phyloP scores from a whole-genome alignment of 2,797 vertebrate species.

The Eupleurogrammus muticus region DNA sequence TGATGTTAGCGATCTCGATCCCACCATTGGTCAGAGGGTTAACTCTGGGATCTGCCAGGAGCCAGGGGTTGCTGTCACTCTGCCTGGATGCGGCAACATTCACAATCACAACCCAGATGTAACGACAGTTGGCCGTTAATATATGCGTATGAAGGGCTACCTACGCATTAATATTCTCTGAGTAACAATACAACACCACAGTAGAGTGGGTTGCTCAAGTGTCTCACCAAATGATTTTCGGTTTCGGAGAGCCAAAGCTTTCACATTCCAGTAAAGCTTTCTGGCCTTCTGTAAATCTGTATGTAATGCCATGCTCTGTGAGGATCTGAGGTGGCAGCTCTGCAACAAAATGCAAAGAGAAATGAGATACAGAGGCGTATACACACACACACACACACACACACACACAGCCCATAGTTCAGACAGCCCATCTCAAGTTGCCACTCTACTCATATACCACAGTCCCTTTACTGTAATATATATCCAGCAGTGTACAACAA shows the following conservation, averaged over 20 bases:
- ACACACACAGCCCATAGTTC: neutral
- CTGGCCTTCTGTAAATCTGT: slow-evolving; percentile 84
- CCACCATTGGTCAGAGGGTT: slow-evolving; percentile 83
- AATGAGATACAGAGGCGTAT: slow-evolving; percentile 26
- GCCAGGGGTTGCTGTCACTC: slow-evolving; percentile 53
- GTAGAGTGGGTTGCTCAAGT: slow-evolving; percentile 1
- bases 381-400: neutral
- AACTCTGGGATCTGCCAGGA: slow-evolving; percentile 83
- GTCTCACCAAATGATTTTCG: slow-evolving; percentile 89
- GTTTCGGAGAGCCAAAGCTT: slow-evolving; percentile 91
- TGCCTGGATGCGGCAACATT: slow-evolving; percentile 69
- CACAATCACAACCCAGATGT: slow-evolving; percentile 63
- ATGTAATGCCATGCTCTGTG: slow-evolving; percentile 79
- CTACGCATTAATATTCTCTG: slow-evolving; percentile 32
- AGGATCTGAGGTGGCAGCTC: slow-evolving; percentile 91
- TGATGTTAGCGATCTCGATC: slow-evolving; percentile 85
- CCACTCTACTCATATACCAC: no score
- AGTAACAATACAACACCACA: slow-evolving; percentile 4
- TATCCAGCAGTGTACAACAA: no score
- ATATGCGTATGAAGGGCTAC: slow-evolving; percentile 53
- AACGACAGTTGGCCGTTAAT: slow-evolving; percentile 62
- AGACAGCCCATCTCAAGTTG: no score
- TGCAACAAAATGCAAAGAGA: slow-evolving; percentile 65
- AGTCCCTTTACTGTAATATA: no score
- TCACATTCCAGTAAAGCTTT: slow-evolving; percentile 86